Conservation (phyloP, 1,140 invertebrate species). For the Calosoma granatense region DNA sequence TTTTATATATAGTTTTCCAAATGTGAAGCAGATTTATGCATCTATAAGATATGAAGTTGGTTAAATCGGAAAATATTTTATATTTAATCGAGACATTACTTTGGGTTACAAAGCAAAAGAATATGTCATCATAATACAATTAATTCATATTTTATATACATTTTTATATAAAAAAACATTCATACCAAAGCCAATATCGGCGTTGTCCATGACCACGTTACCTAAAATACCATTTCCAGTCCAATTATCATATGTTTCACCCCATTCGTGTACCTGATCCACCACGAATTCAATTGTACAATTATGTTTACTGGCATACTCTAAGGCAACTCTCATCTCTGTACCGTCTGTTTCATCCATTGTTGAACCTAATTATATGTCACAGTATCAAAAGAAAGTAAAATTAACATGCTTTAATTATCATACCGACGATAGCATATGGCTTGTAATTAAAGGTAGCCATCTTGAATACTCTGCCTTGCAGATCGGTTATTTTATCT, state of each 20-base stretch:
- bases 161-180: no score
- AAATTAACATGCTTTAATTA: not conserved
- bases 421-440: constrained; percentile 21
- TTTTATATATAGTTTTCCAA: no score
- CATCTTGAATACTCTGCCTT: constrained; percentile 18
- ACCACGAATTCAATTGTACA: constrained; percentile 40
- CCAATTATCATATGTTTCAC: constrained; percentile 44
- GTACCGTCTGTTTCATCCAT: constrained; percentile 29
- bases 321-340: constrained; percentile 30
- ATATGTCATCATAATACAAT: no score
- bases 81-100: no score
- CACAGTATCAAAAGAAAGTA: not conserved
- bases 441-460: constrained; percentile 25
- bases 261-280: constrained; percentile 42
- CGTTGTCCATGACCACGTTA: constrained; percentile 42
- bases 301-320: constrained; percentile 36
- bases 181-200: constrained; percentile 44
- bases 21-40: no score
- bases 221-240: constrained; percentile 46
- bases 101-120: no score
- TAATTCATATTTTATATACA: no score
- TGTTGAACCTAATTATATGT: not conserved
- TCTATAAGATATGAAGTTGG: no score
- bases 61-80: no score
- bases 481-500: constrained; percentile 21